Base-by-base conservation (phyloP, 1,140 invertebrate genomes). In the Neodiprion pinetum region DNA sequence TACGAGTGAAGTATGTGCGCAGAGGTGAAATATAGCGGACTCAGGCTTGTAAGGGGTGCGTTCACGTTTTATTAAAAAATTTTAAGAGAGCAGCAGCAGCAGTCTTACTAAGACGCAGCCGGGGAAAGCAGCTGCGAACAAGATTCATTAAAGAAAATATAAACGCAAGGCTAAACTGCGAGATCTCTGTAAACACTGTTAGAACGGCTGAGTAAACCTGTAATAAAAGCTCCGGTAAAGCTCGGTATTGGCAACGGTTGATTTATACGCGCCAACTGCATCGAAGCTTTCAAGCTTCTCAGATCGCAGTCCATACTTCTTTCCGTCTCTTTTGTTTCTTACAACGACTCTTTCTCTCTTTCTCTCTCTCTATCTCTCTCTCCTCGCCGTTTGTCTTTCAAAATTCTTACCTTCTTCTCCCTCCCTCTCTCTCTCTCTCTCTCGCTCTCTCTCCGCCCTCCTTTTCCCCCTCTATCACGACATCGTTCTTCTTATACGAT, bases 141-240 rank as follows among this genome's bases (percentile, higher is more conserved):
- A 40, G 28, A 40, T 40, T 40, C 28, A 40, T 40, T 40, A 40
- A 40, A 40, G 28, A 5, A 40, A 40, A 40, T 40, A 40, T 4
- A 40, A 40, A 21, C 61, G 61, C 14, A 66, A 21, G 61, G 61
- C 61, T 21, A 21, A 66, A n/a, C 14, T 66, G 14, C 61, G 14
- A 21, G 21, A 66, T n/a, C 21, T 66, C 68, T 21, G 68, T 14
- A n/a, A 69, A 61, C 68, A 69, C 21, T 7, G 21, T 11, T 28
- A 69, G 21, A 69, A 66, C 61, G 61, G 70, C 23, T 69, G 40
- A 76, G 66, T 66, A 71, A 75, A 80, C 75, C 79, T 79, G 81
- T 85, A 85, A 86, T 86, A 86, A 85, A 85, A 85, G 80, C 80
- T 83, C 1, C 28, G 77, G 80, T 82, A 81, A 81, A 76, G 78